Evolutionary conservation across 2,797 vertebrate species (phyloP), one percentile per base, ranked within the genome.

Genomic region (Rallus crepitans): DNA sequence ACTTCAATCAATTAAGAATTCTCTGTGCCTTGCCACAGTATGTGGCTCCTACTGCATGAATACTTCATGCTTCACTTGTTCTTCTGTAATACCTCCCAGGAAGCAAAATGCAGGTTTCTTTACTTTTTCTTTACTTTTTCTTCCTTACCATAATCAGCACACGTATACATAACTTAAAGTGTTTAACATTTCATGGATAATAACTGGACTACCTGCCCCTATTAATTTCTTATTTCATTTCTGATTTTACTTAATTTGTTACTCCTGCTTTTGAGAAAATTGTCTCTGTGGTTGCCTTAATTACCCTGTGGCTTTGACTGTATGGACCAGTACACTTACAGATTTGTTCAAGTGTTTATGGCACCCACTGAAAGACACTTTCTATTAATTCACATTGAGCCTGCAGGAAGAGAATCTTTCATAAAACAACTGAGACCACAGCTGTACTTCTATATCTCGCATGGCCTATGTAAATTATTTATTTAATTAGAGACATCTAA

Each of bases 1-100:
- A 68, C 65, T 91, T 91, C 69, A 91, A 68, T 50, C 57, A 81
- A 93, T 93, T 95, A 96, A 91, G 69, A 95, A 72, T 90, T 82
- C 80, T 94, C 85, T 82, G 48, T 89, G 82, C 39, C 75, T 91
- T 89, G 79, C 37, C 94, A 69, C 94, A 95, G 95, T 86, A 82
- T 96, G 96, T 83, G 82, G 65, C 30, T 96, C 50, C 80, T 93
- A 53, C 72, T 83, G 30, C 55, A 93, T 72, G 65, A 94, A 88
- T 90, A 71, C 37, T 93, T 95, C 69, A 88, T 55, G 57, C 80
- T 91, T 93, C 80, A 21, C 72, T 96, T 94, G 47, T 47, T 95
- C 57, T 85, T 88, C 85, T 61, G 8, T 81, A 90, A 82, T 66
- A 89, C 48, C 66, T 87, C 73, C 70, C 59, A 93, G 55, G 63